These are phyloP conservation scores for Eulemur coronatus DNA, from an alignment of 2,797 vertebrate genomes.

Conservation along the genomic window DNA sequence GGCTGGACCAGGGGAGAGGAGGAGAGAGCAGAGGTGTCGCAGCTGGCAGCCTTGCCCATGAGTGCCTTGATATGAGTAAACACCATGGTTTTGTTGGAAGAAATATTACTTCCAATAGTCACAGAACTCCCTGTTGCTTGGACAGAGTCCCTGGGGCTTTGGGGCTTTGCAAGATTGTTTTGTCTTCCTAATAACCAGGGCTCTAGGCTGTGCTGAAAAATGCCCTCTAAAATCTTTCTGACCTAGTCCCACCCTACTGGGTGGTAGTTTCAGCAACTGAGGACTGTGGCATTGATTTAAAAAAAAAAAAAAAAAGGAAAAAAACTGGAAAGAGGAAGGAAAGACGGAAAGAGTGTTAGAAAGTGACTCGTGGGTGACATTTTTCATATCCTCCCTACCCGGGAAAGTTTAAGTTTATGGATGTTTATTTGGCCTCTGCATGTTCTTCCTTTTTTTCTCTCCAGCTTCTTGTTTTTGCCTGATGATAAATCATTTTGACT, in stretches of 20 bases:
- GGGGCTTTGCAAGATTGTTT: background rate
- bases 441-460: background rate
- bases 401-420: slow-evolving; percentile 41
- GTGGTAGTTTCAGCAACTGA: background rate
- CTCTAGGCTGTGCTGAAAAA: slow-evolving; percentile 9
- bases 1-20: background rate
- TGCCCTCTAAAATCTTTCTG: background rate
- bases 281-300: background rate
- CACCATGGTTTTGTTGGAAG: slow-evolving; percentile 18
- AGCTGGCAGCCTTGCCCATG: background rate
- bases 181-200: slow-evolving; percentile 26
- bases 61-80: background rate
- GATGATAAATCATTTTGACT: slow-evolving; percentile 44
- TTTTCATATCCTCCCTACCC: background rate
- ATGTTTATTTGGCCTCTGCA: slow-evolving; percentile 28
- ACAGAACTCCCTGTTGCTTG: background rate
- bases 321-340: background rate
- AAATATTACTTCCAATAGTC: background rate
- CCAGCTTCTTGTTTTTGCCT: slow-evolving; percentile 34
- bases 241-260: background rate
- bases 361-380: background rate
- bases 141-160: background rate
- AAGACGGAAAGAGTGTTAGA: background rate
- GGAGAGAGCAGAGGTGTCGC: background rate
- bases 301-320: background rate